Evolutionary conservation across 2,113 vertebrate genomes (phyloP), one percentile per base, ranked within the genome.

Genomic region (Phalacrocorax pelagicus): DNA sequence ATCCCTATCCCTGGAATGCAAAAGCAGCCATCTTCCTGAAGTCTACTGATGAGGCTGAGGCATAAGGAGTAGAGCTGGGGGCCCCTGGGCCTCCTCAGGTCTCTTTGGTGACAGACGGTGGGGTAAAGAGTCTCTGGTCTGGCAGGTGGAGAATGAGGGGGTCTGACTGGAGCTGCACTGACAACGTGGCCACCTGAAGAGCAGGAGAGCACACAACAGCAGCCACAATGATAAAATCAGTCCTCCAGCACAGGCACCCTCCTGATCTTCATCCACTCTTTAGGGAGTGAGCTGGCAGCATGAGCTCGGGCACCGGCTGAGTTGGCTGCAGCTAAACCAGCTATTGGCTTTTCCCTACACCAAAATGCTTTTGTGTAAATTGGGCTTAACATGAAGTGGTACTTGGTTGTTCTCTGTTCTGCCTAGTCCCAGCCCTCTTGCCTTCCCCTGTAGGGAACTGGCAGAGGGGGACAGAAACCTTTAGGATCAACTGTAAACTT

Each of bases 1-100:
- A 72, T 10, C 78, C 44, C 1, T 2, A 3, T 20, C 11, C 27
- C 0, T 0, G 2, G 38, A 82, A 51, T 59, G 15, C 42, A 71
- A 77, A 72, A 74, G 47, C 51, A 91, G 57, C 13, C 18, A 34
- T 12, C 49, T 40, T 65, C 52, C 59, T 71, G 87, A 9, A 88
- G 73, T 63, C 44, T 78, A 26, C 57, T 46, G 40, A 55, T 0
- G 11, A 62, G n/a, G 55, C 23, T 91, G 62, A 71, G 27, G 29
- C 47, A 30, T 18, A 36, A 10, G 4, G 66, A 67, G 62, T 63
- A 71, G 73, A 42, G 38, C 42, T 78, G 74, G 47, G 85, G 52
- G 38, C 4, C 22, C n/a, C 15, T 3, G 14, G 21, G 9, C 7
- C 29, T 26, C 32, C 57, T 81, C 42, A 47, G 63, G 79, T 55